A percentile compares a stretch with the other conserved stretches of the same genome.
phyloP scores from a whole-genome alignment of 2,113 vertebrate species.

The Cottus gobio region DNA sequence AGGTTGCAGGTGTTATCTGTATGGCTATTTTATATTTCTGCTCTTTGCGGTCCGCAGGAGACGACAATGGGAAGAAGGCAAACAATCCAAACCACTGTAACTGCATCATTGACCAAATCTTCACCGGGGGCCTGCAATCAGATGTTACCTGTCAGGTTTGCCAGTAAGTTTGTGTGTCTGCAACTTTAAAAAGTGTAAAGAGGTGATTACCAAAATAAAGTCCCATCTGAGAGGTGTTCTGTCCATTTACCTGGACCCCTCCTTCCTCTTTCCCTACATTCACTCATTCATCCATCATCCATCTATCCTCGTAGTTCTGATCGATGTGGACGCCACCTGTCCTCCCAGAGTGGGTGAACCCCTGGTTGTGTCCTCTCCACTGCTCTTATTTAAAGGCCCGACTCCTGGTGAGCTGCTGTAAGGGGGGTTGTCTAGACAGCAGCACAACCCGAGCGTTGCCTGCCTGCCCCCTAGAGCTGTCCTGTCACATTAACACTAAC shows the following conservation, averaged over 20 bases:
- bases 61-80: conserved; percentile 97
- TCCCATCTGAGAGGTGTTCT: neutral
- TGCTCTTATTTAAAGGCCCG: conserved; percentile 61
- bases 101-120: conserved; percentile 99
- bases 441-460: conserved; percentile 57
- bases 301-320: conserved; percentile 2
- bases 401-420: conserved; percentile 57
- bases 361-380: conserved; percentile 47
- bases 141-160: conserved; percentile 98
- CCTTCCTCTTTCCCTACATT: neutral
- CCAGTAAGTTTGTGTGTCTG: conserved; percentile 87
- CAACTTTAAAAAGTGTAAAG: neutral
- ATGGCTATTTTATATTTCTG: conserved; percentile 32
- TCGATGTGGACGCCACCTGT: conserved; percentile 20
- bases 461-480: conserved; percentile 72
- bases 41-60: conserved; percentile 81
- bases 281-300: conserved; percentile 22
- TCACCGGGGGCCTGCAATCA: conserved; percentile 96
- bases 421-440: conserved; percentile 72
- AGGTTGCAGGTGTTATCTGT: conserved; percentile 13
- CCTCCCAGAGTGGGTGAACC: conserved; percentile 29
- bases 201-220: neutral
- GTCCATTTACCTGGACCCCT: neutral
- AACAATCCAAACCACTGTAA: conserved; percentile 99
- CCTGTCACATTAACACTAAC: conserved; percentile 75